phyloP scores from a whole-genome alignment of 2,113 vertebrate genomes.

The Daubentonia madagascariensis region DNA sequence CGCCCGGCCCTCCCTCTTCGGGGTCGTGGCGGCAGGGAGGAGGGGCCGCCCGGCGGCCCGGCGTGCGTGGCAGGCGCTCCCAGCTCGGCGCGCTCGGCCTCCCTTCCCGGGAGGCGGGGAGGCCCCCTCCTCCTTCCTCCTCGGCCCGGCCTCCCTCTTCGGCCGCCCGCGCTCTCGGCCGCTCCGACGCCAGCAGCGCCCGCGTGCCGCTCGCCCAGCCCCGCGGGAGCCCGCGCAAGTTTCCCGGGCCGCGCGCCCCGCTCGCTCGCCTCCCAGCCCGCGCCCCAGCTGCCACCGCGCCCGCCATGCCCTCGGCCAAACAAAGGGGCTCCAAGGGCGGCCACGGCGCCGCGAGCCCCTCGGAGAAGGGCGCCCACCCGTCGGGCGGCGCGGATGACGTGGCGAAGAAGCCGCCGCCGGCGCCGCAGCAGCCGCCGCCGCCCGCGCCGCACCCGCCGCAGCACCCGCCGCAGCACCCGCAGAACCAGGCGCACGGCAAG shows the following conservation, averaged over 20 bases:
- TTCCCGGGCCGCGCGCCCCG: constrained; percentile 49
- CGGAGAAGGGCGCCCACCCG: constrained; percentile 79
- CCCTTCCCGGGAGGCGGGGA: constrained; percentile 71
- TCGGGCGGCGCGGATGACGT: constrained; percentile 77
- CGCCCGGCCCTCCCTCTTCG: not conserved
- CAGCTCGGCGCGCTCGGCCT: not conserved
- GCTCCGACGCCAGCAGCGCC: constrained; percentile 59
- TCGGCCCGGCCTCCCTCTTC: constrained; percentile 14
- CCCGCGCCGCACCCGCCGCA: constrained; percentile 43
- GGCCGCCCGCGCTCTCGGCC: constrained; percentile 17
- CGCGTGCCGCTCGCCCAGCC: constrained; percentile 33
- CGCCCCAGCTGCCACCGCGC: constrained; percentile 7
- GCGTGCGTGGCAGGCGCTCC: constrained; percentile 73
- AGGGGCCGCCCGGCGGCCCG: constrained; percentile 29
- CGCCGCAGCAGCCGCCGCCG: constrained; percentile 44
- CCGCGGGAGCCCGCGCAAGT: not conserved
- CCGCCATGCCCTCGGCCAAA: constrained; percentile 76
- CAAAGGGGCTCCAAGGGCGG: constrained; percentile 79
- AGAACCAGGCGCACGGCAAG: constrained; percentile 67
- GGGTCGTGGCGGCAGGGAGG: constrained; percentile 54
- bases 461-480: constrained; percentile 60
- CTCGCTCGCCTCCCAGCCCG: not conserved
- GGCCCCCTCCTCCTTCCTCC: not conserved
- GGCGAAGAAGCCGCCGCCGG: constrained; percentile 77
- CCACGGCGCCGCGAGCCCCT: constrained; percentile 65